Evolutionary conservation across 2,888 invertebrate genomes (phyloP), one percentile per base, ranked within the genome.

Genomic region (Leucophenga maculata): DNA sequence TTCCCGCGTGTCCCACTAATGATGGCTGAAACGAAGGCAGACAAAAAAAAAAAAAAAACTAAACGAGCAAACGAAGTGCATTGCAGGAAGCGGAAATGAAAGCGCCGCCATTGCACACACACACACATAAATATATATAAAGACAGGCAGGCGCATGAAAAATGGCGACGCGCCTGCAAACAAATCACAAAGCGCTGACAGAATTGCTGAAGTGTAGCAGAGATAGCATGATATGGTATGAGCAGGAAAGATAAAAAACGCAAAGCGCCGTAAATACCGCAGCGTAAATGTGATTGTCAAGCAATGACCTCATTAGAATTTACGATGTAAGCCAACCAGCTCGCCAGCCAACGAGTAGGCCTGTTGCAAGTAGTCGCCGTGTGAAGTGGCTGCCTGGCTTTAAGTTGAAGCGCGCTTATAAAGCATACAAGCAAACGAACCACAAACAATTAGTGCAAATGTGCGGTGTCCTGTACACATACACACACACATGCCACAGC

Each of bases 271-370:
- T 67, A 77, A 76, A 83, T 81, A 77, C 75, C 74, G 77, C 82
- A 83, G 76, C 73, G 73, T 74, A 84, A 84, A 84, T 85, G 80
- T 77, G 77, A 86, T 86, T 85, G 85, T 86, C 86, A 85, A 85
- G 85, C 84, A 83, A 85, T 86, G 86, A 86, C 85, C 86, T 85
- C 86, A 82, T 86, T 86, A 85, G 77, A 77, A 69, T 70, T 68
- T 68, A 65, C 57, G 57, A 70, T 68, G 18, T 26, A 46, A 46
- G 50, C 50, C 50, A 50, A n/a, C n/a, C n/a, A n/a, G n/a, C n/a
- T n/a, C n/a, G n/a, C n/a, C n/a, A n/a, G n/a, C n/a, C 50, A 18
- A 1, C n/a, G 8, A 16, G 50, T 46, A 13, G 46, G 13, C 46
- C 18, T 44, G 16, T 54, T 20, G 54, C 20, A 55, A 26, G 13